Conservation (phyloP, 2,888 invertebrate species). For the Melanostoma scalare region DNA sequence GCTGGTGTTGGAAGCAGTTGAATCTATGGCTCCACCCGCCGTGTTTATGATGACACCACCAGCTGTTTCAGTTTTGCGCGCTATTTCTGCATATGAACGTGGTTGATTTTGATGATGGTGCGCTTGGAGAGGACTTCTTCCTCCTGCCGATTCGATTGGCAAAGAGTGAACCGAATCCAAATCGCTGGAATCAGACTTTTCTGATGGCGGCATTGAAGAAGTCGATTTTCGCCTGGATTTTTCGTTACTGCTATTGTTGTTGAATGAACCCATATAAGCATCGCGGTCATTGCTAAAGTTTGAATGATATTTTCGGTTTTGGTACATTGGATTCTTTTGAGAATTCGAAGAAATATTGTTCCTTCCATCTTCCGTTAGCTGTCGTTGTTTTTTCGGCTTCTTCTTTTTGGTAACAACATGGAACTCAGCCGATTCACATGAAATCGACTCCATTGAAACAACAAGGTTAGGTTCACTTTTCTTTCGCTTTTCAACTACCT, state of each 20-base stretch:
- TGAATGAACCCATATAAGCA: conserved; percentile 73
- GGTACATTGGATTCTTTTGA: conserved; percentile 62
- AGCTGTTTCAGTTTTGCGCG: conserved; percentile 82
- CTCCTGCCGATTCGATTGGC: conserved; percentile 84
- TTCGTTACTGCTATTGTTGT: conserved; percentile 75
- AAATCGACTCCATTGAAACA: conserved; percentile 78
- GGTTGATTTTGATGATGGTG: conserved; percentile 77
- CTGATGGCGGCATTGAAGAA: conserved; percentile 90
- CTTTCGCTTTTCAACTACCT: conserved; percentile 73
- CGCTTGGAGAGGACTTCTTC: conserved; percentile 63
- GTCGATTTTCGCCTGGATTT: conserved; percentile 86
- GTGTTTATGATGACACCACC: conserved; percentile 23
- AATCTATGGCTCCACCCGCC: conserved; percentile 66
- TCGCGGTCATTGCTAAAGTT: conserved; percentile 75
- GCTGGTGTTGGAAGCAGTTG: conserved; percentile 58
- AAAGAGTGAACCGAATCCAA: conserved; percentile 93
- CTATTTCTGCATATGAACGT: conserved; percentile 92
- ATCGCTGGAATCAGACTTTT: conserved; percentile 92
- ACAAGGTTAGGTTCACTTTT: conserved; percentile 70
- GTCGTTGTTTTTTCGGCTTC: conserved; percentile 87
- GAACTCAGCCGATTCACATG: conserved; percentile 87
- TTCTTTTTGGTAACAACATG: conserved; percentile 92
- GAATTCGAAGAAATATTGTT: conserved; percentile 43
- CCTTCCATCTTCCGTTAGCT: conserved; percentile 48
- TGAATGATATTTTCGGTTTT: conserved; percentile 72